Evolutionary conservation across 2,113 vertebrate species (phyloP), one percentile per base, ranked within the genome.

Genomic region (Nothocercus julius): DNA sequence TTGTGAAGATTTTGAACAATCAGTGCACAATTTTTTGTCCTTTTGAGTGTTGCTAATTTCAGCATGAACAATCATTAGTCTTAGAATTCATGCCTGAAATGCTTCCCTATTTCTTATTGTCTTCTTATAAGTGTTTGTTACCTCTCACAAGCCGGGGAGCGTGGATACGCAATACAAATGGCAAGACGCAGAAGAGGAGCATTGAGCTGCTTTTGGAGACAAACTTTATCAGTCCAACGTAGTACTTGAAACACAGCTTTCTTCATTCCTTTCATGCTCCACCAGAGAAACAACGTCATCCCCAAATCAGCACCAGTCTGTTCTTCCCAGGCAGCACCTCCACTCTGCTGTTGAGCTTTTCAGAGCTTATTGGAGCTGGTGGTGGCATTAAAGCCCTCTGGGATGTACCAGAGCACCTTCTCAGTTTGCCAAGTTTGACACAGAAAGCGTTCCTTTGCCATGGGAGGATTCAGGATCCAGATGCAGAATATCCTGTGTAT

Each of bases 61-160:
- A 78, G 73, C 84, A 58, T 1, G 3, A 82, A 82, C 89, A 56
- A 88, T 75, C 82, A 70, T 90, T 84, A 82, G 70, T 70, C 32
- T 89, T 69, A 79, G 67, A 87, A 93, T 82, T 89, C 67, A 87
- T 83, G 88, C 79, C 89, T 87, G 89, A 92, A 94, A 74, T 66
- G 22, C 51, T 91, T 94, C 78, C 73, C 25, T 61, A 66, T 85
- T 92, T 82, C 44, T 81, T 84, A 66, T 74, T 93, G 44, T 95
- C 58, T 66, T 83, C 36, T 45, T 77, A 49, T 58, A 85, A 76
- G 70, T 20, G 20, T 91, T 87, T 86, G 51, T 76, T 53, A 70
- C 19, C 53, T 14, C 0, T 38, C 66, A 67, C 47, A 63, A 84
- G 66, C 61, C 32, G 19, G 34, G 86, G 86, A 83, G n/a, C 51